Evolutionary conservation across 2,113 vertebrate species (phyloP), one percentile per base, ranked within the genome.

Genomic region (Apeltes quadracus): DNA sequence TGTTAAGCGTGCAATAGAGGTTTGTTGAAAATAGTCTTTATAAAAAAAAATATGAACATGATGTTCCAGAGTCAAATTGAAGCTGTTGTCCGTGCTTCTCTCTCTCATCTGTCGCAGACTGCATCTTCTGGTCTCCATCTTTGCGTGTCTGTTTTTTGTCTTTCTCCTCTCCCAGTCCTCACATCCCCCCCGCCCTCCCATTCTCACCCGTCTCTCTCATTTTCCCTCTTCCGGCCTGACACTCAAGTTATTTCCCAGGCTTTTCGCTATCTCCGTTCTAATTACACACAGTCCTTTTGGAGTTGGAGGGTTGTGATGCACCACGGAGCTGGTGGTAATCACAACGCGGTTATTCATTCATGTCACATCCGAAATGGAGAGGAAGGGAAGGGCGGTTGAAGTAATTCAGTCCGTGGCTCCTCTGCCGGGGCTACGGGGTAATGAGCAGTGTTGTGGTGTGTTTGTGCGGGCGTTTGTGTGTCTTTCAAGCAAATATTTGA

Each of bases 341-440:
- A 82, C 55, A 77, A 53, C 63, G 75, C 50, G 78, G 76, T 76
- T 76, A 81, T 83, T 92, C 87, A 78, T 84, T 92, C 86, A 76
- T 84, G 76, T 85, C 81, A 83, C 83, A 87, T 85, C 72, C 65
- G 53, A 46, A 23, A 53, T 11, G 48, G 4, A 50, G 43, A 22
- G 67, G 34, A 53, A 57, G 72, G 51, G 50, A 53, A 59, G 64
- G 75, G 65, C 69, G 69, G 85, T 75, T 55, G 73, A 75, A 68
- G 87, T 87, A 74, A 87, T 86, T 76, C 82, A 80, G 75, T 83
- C 76, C 51, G 3, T 70, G 16, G 27, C 54, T 79, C 66, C 66
- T 67, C 57, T 64, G 56, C 61, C 38, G 55, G 78, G 73, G 67
- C 74, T 67, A 51, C 56, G 53, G 77, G 74, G 53, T 82, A 84